Evolutionary conservation across 2,113 vertebrate genomes (phyloP).

Genomic region (Ailurus styani): DNA sequence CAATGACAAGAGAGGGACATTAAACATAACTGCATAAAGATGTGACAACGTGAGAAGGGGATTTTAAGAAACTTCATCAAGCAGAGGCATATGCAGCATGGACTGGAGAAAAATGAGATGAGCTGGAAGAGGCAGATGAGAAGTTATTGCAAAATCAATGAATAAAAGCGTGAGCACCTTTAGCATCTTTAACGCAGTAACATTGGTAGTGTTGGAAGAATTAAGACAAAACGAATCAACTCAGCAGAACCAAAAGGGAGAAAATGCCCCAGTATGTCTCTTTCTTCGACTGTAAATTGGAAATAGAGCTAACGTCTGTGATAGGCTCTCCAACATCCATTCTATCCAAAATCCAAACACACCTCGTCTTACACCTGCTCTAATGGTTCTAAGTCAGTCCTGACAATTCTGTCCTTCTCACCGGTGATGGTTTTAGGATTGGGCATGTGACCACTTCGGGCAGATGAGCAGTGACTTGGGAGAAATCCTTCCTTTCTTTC

Average conservation of each 20-base stretch:
- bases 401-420: background rate
- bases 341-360: background rate
- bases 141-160: background rate
- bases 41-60: background rate
- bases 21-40: background rate
- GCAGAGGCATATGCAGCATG: background rate
- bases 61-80: background rate
- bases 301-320: background rate
- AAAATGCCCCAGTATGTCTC: background rate
- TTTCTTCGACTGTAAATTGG: background rate
- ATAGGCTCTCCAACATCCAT: background rate
- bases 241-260: background rate
- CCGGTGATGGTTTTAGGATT: background rate
- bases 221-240: background rate
- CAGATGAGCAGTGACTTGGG: background rate
- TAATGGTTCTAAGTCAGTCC: background rate
- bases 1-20: background rate
- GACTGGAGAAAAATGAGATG: background rate
- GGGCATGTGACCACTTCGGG: background rate
- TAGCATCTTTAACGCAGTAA: background rate
- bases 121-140: background rate
- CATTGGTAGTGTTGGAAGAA: background rate
- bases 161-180: background rate
- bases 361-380: background rate
- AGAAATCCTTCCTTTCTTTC: background rate